Conservation (phyloP, 2,797 vertebrate genomes). For the Anabacerthia variegaticeps region DNA sequence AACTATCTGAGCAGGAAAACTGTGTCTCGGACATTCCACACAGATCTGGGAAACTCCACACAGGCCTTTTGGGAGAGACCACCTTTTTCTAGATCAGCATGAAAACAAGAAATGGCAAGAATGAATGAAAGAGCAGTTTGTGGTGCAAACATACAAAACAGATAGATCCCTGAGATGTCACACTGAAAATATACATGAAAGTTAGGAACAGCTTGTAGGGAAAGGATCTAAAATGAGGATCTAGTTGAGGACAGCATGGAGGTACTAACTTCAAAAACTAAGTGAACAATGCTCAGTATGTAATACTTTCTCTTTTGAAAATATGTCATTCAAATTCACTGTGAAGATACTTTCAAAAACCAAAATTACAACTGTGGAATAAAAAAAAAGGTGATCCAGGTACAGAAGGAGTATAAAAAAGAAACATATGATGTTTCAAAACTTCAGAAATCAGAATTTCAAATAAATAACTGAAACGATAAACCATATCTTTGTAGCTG, state of each 20-base stretch:
- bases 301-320: conserved; percentile 15
- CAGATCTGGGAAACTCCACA: neutral
- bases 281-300: neutral
- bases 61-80: neutral
- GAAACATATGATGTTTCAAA: neutral
- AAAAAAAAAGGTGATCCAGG: conserved; percentile 1
- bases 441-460: neutral
- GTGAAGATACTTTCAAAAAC: neutral
- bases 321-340: neutral
- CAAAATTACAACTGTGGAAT: neutral
- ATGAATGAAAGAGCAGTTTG: neutral
- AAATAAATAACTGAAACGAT: neutral
- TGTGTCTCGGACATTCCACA: accelerated
- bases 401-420: neutral
- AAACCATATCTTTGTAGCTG: neutral
- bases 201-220: neutral
- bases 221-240: neutral
- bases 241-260: neutral
- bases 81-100: neutral
- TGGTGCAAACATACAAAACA: neutral
- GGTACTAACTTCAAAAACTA: neutral
- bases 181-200: neutral
- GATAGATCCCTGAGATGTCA: neutral
- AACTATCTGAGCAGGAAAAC: neutral
- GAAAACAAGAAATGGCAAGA: neutral